phyloP scores from a whole-genome alignment of 2,888 invertebrate species.

The Dolichomitus sp. region DNA sequence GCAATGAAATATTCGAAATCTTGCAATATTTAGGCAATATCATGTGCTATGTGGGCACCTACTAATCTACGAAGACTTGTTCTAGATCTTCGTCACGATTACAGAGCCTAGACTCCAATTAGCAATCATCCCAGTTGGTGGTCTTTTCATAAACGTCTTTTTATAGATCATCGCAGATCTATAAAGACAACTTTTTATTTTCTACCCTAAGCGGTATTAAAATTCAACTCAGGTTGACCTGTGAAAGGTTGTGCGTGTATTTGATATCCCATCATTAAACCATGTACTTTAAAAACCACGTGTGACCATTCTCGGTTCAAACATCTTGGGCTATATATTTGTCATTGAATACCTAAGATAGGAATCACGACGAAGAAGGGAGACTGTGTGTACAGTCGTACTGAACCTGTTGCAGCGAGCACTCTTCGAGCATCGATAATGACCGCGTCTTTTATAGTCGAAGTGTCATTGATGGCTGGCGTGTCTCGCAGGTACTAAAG shows the following conservation, averaged over 20 bases:
- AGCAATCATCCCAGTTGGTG: too few species aligned
- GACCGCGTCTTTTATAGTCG: conserved; percentile 71
- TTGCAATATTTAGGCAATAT: too few species aligned
- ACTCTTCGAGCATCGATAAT: neutral
- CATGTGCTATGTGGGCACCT: too few species aligned
- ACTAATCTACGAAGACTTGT: too few species aligned
- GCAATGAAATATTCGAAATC: too few species aligned
- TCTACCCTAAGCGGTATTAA: too few species aligned
- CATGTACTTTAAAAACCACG: neutral
- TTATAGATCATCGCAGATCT: neutral
- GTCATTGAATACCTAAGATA: conserved; percentile 13
- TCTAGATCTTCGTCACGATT: too few species aligned
- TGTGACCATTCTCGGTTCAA: conserved; percentile 15
- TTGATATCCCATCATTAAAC: neutral
- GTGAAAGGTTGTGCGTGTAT: neutral
- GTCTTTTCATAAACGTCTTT: neutral
- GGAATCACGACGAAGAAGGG: conserved; percentile 9
- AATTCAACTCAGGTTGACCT: too few species aligned
- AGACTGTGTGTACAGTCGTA: neutral
- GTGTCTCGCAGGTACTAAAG: conserved; percentile 46
- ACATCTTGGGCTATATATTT: neutral
- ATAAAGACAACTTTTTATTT: neutral
- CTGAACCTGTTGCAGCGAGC: conserved; percentile 8
- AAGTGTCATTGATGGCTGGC: conserved; percentile 75
- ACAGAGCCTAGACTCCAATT: too few species aligned